phyloP scores from a whole-genome alignment of 2,113 vertebrate species.

The Pygoscelis antarcticus region DNA sequence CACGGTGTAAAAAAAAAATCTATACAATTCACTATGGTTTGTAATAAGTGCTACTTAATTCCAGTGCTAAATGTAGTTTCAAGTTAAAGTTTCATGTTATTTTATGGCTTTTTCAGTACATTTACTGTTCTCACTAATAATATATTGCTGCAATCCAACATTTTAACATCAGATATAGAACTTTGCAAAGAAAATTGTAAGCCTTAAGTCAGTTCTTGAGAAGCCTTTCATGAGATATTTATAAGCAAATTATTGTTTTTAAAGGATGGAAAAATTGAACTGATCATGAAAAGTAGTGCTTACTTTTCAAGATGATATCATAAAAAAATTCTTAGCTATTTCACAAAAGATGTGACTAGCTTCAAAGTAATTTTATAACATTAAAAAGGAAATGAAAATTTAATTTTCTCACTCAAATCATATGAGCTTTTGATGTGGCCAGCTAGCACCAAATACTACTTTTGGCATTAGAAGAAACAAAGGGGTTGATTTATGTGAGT shows the following conservation, averaged over 20 bases:
- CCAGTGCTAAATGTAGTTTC: not conserved
- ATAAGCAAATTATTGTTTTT: not conserved
- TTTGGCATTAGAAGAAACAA: slow-evolving; percentile 28
- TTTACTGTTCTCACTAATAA: not conserved
- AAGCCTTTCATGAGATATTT: slow-evolving; percentile 23
- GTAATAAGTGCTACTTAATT: not conserved
- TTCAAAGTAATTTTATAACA: not conserved
- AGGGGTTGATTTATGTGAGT: not conserved
- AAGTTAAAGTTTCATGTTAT: not conserved
- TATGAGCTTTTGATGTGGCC: slow-evolving; percentile 49
- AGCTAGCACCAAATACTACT: not conserved
- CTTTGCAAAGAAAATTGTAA: not conserved
- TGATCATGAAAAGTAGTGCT: not conserved
- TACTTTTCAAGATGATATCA: not conserved
- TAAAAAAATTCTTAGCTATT: not conserved
- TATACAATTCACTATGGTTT: not conserved
- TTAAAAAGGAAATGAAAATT: slow-evolving; percentile 19
- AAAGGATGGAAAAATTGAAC: not conserved
- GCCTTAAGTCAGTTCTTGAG: not conserved
- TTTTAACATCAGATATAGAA: not conserved
- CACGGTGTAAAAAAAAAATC: not conserved
- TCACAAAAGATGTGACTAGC: not conserved
- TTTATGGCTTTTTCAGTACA: not conserved
- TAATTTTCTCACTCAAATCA: slow-evolving; percentile 1
- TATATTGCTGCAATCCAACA: not conserved